These are phyloP conservation scores for Nebria salina DNA, from an alignment of 2,888 invertebrate species.

Conservation along the genomic window DNA sequence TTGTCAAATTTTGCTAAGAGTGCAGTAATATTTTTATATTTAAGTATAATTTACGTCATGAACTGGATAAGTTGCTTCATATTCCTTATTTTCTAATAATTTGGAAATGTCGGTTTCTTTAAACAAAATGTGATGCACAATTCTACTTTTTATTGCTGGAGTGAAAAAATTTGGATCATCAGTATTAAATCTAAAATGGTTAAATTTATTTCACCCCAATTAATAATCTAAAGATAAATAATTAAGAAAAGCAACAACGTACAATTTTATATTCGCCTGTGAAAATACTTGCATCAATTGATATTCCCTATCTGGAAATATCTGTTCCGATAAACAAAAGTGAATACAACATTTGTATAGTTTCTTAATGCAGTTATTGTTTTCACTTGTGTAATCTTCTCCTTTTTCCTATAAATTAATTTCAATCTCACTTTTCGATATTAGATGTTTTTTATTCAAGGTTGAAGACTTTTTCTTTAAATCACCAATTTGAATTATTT, in stretches of 20 bases:
- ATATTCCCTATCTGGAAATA: not conserved
- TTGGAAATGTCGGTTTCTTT: slow-evolving; percentile 51
- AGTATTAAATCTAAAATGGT: slow-evolving; percentile 66
- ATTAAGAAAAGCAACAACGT: not conserved
- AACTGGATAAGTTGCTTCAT: slow-evolving; percentile 72
- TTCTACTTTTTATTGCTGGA: slow-evolving; percentile 68
- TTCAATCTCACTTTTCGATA: no score
- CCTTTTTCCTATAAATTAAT: not conserved
- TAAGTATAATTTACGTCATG: slow-evolving; percentile 68
- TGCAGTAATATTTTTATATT: slow-evolving; percentile 34
- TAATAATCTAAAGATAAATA: not conserved
- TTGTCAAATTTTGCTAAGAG: not conserved
- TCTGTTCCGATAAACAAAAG: not conserved
- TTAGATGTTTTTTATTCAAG: no score
- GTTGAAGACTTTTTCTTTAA: no score
- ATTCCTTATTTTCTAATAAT: slow-evolving; percentile 52
- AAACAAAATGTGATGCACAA: slow-evolving; percentile 74
- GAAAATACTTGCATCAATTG: not conserved
- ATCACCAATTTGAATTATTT: no score
- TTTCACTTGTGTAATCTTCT: not conserved
- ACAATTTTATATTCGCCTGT: not conserved
- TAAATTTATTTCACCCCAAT: not conserved
- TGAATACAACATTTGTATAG: not conserved
- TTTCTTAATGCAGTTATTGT: not conserved
- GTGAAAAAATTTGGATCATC: slow-evolving; percentile 70